phyloP scores from a whole-genome alignment of 1,140 invertebrate genomes.

The Neotoxoptera formosana region DNA sequence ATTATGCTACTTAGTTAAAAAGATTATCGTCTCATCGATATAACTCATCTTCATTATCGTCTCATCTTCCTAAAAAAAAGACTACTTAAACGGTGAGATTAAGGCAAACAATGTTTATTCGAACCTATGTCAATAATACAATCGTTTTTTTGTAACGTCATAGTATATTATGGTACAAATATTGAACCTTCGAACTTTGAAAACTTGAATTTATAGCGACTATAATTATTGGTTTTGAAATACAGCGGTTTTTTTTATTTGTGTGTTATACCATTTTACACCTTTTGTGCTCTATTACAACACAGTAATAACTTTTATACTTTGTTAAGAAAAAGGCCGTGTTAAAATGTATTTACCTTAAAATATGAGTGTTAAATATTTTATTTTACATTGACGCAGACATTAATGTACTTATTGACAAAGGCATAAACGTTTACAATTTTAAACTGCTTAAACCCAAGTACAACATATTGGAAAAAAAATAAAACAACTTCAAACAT shows the following conservation, averaged over 20 bases:
- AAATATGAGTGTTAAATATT: neutral
- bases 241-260: neutral
- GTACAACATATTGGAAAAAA: too few species aligned
- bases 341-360: neutral
- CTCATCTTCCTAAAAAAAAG: neutral
- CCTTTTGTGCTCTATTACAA: neutral
- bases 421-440: neutral
- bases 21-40: neutral
- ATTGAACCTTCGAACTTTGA: neutral
- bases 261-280: neutral
- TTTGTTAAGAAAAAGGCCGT: neutral
- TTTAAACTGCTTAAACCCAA: too few species aligned
- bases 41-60: too few species aligned
- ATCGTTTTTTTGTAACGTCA: neutral
- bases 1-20: neutral
- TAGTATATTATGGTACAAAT: neutral
- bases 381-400: neutral
- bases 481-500: too few species aligned
- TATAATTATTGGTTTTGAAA: neutral
- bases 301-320: neutral
- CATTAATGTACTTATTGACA: neutral
- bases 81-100: neutral
- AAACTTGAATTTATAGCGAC: neutral
- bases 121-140: neutral
- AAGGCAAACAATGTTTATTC: neutral